phyloP scores from a whole-genome alignment of 2,113 vertebrate genomes.

The Arizona elegans region DNA sequence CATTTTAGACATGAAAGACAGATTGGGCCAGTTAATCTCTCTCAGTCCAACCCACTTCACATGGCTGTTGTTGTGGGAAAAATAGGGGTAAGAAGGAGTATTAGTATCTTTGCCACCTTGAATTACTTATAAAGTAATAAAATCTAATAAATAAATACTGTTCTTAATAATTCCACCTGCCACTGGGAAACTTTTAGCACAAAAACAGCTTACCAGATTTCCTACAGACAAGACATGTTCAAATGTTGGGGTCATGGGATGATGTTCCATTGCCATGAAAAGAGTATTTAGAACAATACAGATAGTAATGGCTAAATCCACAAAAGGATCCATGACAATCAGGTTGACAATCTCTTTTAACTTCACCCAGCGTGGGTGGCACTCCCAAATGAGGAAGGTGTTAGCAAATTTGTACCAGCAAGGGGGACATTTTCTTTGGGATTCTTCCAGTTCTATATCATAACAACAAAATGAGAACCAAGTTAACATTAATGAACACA shows the following conservation, averaged over 20 bases:
- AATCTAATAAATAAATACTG: not conserved
- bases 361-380: slow-evolving; percentile 89
- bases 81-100: not conserved
- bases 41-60: not conserved
- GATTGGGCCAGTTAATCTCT: not conserved
- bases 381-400: slow-evolving; percentile 94
- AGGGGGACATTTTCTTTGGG: slow-evolving; percentile 93
- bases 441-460: slow-evolving; percentile 89
- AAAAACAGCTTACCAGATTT: slow-evolving; percentile 82
- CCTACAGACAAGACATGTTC: slow-evolving; percentile 82
- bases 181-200: not conserved
- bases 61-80: not conserved
- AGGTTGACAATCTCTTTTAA: slow-evolving; percentile 91
- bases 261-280: slow-evolving; percentile 99
- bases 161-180: not conserved
- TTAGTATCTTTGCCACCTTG: not conserved
- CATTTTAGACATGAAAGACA: too few relatives aligned
- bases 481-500: not conserved
- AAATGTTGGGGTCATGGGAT: slow-evolving; percentile 88
- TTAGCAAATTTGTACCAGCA: slow-evolving; percentile 99
- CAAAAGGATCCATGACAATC: slow-evolving; percentile 98
- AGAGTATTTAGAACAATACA: slow-evolving; percentile 97
- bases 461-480: slow-evolving; percentile 22
- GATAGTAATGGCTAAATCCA: slow-evolving; percentile 97
- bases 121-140: not conserved